Percentiles rank a stretch among this genome's conserved stretches.
Evolutionary conservation across 2,888 invertebrate species (phyloP).

Genomic region (Torymus aiolomorphi): DNA sequence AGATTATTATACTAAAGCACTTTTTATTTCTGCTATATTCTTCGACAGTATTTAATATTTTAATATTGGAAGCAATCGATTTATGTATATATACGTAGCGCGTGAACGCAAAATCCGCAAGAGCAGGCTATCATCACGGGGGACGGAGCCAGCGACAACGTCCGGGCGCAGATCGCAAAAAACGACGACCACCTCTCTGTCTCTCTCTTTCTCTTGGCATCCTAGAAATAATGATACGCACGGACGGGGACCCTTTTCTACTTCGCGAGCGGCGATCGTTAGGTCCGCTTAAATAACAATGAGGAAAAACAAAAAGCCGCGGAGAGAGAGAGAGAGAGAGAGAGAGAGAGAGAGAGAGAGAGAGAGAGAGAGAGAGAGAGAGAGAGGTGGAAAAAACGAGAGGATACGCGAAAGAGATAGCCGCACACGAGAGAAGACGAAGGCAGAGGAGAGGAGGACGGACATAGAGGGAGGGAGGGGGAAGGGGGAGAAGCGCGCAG

Average conservation of each 20-base stretch:
- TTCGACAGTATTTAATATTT: no score
- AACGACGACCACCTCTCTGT: neutral
- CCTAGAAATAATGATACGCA: slow-evolving; percentile 53
- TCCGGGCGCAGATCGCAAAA: slow-evolving; percentile 3
- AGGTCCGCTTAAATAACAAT: slow-evolving; percentile 49
- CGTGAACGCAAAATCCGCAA: slow-evolving; percentile 1
- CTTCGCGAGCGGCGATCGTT: slow-evolving; percentile 34
- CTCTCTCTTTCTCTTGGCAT: slow-evolving; percentile 1
- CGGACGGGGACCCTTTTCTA: neutral
- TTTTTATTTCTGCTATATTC: no score
- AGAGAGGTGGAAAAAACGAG: neutral
- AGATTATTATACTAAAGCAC: no score
- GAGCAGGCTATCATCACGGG: no score
- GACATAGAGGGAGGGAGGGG: neutral
- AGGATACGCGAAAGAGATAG: neutral
- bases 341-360: no score
- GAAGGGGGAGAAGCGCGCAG: slow-evolving; percentile 55
- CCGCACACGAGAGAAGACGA: slow-evolving; percentile 21
- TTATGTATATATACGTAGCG: no score
- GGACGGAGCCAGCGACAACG: neutral
- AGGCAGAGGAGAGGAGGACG: slow-evolving; percentile 5
- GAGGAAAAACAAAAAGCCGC: slow-evolving; percentile 29
- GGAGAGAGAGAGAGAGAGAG: slow-evolving; percentile 22
- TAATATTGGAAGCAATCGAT: no score
- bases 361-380: slow-evolving; percentile 16